Evolutionary conservation across 30 jellyfish, hydroid and myxozoan species (phyloP), one percentile per base, ranked within the genome.

Genomic region (Chironex yamaguchii): DNA sequence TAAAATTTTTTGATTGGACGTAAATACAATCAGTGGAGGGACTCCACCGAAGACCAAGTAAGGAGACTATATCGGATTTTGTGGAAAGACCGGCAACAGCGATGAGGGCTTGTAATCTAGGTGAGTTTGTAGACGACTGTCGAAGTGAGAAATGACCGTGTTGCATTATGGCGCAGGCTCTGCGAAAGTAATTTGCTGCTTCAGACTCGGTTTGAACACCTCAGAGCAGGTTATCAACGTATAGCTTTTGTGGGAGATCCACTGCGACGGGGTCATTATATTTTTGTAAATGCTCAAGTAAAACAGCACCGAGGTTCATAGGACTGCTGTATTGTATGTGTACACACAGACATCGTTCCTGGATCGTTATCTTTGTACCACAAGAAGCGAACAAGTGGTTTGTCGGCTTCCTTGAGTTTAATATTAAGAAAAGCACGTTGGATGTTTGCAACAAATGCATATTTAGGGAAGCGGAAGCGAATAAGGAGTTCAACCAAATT

Each of bases 351-450:
- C 53, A 6, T 49, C 88, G 0, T 75, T 49, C 0, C 32, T 23
- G 89, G 89, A 31, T 76, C 89, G 58, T 76, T 51, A 48, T 76
- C 79, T 49, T 76, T 76, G 34, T 76, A 76, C 89, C 89, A 76
- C 17, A 50, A 50, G 34, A 76, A 52, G 12, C 81, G 79, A 24
- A 76, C 89, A 33, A 51, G 35, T 6, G 65, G 80, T 1, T 69
- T 53, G 58, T 76, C 89, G 54, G 17, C 89, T 36, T 76, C 81
- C 3, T 68, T 52, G 6, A 76, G 28, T 31, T 52, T 76, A 0
- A 76, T 76, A 35, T 76, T 51, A 17, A 76, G 89, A 13, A 76
- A 76, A 1, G 89, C 79, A 24, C 67, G 0, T 33, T 31, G 52
- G 4, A 76, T 76, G 33, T 76, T 69, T 24, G 89, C 89, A 17